Conservation (phyloP, 35 echinoderm and acorn worm genomes). For the Acanthaster planci region DNA sequence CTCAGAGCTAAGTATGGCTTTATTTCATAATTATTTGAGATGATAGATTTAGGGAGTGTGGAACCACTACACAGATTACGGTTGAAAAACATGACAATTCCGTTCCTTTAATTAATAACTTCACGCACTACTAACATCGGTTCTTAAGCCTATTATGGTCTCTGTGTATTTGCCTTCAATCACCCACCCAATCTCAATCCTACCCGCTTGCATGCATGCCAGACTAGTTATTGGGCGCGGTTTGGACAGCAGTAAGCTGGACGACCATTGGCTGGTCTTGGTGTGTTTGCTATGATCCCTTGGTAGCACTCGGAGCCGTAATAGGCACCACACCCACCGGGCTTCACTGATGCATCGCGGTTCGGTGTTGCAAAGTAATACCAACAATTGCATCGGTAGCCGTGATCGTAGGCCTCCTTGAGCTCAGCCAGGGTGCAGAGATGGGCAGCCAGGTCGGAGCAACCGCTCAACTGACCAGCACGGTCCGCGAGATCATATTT, state of each 20-base stretch:
- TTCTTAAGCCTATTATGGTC: no score
- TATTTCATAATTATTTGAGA: no score
- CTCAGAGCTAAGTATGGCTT: no score
- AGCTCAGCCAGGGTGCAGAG: slow-evolving; percentile 4
- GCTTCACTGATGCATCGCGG: not conserved
- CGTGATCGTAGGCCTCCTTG: not conserved
- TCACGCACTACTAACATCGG: no score
- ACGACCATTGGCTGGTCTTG: not conserved
- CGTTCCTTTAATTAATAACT: no score
- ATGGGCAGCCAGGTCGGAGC: not conserved
- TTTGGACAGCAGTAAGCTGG: not conserved
- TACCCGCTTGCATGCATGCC: no score
- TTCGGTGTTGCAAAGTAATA: not conserved
- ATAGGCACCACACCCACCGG: not conserved
- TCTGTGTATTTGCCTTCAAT: no score
- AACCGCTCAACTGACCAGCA: not conserved
- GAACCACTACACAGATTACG: no score
- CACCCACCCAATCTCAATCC: no score
- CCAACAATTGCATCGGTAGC: not conserved
- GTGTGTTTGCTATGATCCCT: not conserved
- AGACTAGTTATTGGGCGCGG: no score
- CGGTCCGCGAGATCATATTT: not conserved
- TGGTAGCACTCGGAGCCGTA: not conserved
- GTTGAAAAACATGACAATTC: no score
- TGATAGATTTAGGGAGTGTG: no score